Conservation (phyloP, 2,888 invertebrate species). For the Lochmaea crataegi region DNA sequence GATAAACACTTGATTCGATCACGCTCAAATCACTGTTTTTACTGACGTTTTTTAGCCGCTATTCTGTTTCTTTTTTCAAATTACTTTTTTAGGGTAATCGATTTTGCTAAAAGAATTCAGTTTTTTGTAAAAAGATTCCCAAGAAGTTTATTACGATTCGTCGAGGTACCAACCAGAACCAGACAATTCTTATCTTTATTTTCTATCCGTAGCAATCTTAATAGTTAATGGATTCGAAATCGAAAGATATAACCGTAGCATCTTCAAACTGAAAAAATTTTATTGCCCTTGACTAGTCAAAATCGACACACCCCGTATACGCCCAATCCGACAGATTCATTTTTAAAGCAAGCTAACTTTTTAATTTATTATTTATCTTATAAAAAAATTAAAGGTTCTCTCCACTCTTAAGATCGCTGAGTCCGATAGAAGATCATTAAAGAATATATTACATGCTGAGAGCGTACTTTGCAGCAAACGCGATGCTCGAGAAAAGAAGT, state of each 20-base stretch:
- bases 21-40: background rate
- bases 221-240: constrained; percentile 37
- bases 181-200: constrained; percentile 28
- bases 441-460: constrained; percentile 64
- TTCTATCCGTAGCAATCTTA: constrained; percentile 29
- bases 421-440: constrained; percentile 64
- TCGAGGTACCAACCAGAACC: constrained; percentile 20
- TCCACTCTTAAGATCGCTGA: constrained; percentile 61
- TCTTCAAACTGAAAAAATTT: constrained; percentile 43
- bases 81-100: constrained; percentile 24
- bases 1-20: constrained; percentile 1
- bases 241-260: constrained; percentile 41
- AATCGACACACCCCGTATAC: constrained; percentile 57
- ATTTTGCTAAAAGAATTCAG: constrained; percentile 23
- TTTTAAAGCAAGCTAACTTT: constrained; percentile 53
- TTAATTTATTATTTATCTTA: constrained; percentile 61
- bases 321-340: constrained; percentile 53
- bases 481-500: constrained; percentile 49
- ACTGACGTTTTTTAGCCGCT: background rate
- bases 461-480: constrained; percentile 60
- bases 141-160: constrained; percentile 20
- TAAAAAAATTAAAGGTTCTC: constrained; percentile 59
- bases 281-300: constrained; percentile 52
- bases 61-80: background rate
- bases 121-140: constrained; percentile 18